Evolutionary conservation across 1,140 invertebrate species (phyloP).

Genomic region (Mesaphorura yosii): DNA sequence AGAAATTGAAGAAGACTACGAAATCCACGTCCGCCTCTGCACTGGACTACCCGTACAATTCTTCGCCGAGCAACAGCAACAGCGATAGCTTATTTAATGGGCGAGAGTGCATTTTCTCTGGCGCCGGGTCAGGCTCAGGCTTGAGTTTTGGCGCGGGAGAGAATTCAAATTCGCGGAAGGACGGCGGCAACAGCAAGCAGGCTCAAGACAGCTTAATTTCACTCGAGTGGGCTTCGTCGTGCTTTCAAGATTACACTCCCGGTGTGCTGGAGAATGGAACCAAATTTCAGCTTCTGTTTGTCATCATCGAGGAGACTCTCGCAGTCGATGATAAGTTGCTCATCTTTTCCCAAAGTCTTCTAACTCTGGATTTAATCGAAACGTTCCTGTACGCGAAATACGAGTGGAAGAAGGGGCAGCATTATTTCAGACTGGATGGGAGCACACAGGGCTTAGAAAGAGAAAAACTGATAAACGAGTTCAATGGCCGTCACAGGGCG

Average conservation of each 20-base stretch:
- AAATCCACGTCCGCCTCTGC: conserved; percentile 13
- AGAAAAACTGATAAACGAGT: conserved; percentile 93
- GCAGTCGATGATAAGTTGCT: conserved; percentile 76
- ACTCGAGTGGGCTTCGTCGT: conserved; percentile 52
- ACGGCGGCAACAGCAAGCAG: not conserved
- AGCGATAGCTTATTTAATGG: not conserved
- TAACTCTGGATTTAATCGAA: conserved; percentile 94
- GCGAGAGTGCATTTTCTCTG: not conserved
- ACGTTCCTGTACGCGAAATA: conserved; percentile 69
- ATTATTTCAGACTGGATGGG: conserved; percentile 65
- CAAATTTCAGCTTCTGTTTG: conserved; percentile 91
- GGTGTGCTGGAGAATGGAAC: conserved; percentile 85
- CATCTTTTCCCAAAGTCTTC: conserved; percentile 88
- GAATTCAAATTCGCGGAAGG: too few relatives aligned
- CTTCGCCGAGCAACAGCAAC: not conserved
- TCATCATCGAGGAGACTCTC: conserved; percentile 81
- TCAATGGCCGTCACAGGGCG: conserved; percentile 72
- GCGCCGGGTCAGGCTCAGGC: too few relatives aligned
- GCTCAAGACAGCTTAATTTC: not conserved
- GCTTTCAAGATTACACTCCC: conserved; percentile 73
- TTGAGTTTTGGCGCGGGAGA: too few relatives aligned
- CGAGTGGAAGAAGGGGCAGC: conserved; percentile 22
- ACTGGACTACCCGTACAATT: not conserved
- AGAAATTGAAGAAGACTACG: conserved; percentile 33
- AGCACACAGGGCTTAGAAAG: conserved; percentile 85